Conservation (phyloP, 2,888 invertebrate species). For the Monopis laevigella region DNA sequence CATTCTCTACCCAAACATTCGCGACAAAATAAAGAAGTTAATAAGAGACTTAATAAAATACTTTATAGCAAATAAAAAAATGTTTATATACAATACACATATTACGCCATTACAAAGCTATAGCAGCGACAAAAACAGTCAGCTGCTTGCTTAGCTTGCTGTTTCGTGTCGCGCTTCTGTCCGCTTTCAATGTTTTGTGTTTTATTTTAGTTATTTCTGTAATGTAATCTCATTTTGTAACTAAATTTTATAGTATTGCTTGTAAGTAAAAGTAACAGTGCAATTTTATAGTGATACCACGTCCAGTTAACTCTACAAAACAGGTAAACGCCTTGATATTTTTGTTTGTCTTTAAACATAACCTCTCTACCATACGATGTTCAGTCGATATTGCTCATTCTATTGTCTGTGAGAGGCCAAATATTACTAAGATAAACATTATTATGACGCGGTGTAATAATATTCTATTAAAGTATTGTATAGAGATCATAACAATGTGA, state of each 20-base stretch:
- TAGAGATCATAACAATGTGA: too few species aligned
- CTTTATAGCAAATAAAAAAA: too few species aligned
- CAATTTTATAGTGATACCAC: slow-evolving; percentile 47
- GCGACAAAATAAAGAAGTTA: too few species aligned
- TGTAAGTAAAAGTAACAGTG: slow-evolving; percentile 53
- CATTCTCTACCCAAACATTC: too few species aligned
- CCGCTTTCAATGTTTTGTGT: slow-evolving; percentile 69
- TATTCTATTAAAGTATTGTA: too few species aligned
- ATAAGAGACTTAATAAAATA: too few species aligned
- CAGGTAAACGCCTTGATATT: slow-evolving; percentile 67
- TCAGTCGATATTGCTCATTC: too few species aligned
- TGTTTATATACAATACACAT: slow-evolving; percentile 16
- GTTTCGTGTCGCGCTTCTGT: slow-evolving; percentile 72
- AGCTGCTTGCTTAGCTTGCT: slow-evolving; percentile 77
- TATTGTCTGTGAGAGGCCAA: too few species aligned
- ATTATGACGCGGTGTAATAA: too few species aligned
- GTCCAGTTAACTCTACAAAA: slow-evolving; percentile 42
- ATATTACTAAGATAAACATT: too few species aligned
- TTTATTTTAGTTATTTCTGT: slow-evolving; percentile 67
- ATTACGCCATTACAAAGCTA: slow-evolving; percentile 42
- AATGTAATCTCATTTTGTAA: slow-evolving; percentile 63
- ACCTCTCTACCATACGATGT: slow-evolving; percentile 56
- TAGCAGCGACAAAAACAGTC: slow-evolving; percentile 49
- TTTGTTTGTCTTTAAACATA: slow-evolving; percentile 64
- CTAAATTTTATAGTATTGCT: slow-evolving; percentile 46